Base-by-base conservation (phyloP, 2,797 vertebrate genomes). In the Typhlichthys subterraneus region DNA sequence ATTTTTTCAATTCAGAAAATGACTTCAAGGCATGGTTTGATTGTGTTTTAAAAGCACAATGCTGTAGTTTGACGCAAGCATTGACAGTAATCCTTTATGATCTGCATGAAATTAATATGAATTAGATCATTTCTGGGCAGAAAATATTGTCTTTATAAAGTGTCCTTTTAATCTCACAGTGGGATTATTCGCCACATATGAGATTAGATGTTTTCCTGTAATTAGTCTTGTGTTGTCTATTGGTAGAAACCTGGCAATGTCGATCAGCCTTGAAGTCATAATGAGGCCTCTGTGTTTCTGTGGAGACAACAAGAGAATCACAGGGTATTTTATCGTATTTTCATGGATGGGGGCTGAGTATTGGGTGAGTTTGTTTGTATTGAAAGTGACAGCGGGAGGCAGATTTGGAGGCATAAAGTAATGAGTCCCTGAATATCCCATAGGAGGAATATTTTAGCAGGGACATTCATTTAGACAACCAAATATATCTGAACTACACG, bases 221-320 rank as follows among this genome's bases (percentile, higher is more conserved):
- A 91, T 92, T 90, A 91, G 82, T 73, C 29, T 8, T 31, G 12
- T 33, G 45, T 45, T 56, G 53, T 73, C 75, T 88, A 88, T 90
- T 91, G 89, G 85, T 86, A 90, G 85, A 84, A 87, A 80, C 84
- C 78, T 74, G 83, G 80, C 77, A 83, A 73, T 73, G 81, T 83
- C 79, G 90, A 76, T 76, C 77, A 80, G 87, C 86, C 89, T 90
- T 92, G 86, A 90, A 89, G 86, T 91, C 91, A 88, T 92, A 92
- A 92, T 91, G 91, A 93, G 90, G 83, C 82, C 84, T 81, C 82
- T 81, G 82, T 83, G 85, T 88, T 88, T 87, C 69, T 81, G 75
- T 76, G 84, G 85, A 88, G 81, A 87, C 76, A 83, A 83, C 78
- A 84, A 29, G 80, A 78, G 85, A 86, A 88, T 86, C 83, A 81